phyloP scores from a whole-genome alignment of 2,113 vertebrate genomes.

The Cyprinodon variegatus region DNA sequence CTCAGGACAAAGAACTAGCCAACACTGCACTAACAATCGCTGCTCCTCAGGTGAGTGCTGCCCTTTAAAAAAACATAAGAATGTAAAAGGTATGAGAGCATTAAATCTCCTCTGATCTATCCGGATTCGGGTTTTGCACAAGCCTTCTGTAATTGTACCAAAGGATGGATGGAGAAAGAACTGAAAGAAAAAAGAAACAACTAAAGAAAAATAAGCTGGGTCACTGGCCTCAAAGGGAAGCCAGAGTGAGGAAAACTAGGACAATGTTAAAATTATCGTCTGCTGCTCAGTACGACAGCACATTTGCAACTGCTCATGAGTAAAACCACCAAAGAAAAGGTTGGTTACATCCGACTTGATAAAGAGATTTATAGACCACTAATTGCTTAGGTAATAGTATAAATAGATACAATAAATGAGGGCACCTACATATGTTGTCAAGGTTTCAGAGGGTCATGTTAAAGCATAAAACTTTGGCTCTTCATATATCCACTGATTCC shows the following conservation, averaged over 20 bases:
- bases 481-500: too few relatives aligned
- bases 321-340: background rate
- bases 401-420: too few relatives aligned
- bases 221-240: constrained; percentile 67
- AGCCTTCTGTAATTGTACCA: constrained; percentile 22
- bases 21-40: constrained; percentile 87
- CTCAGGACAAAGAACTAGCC: constrained; percentile 93
- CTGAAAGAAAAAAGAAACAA: constrained; percentile 8
- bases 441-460: too few relatives aligned
- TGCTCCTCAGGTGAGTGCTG: constrained; percentile 88
- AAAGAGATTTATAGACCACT: background rate
- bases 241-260: constrained; percentile 72
- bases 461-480: background rate
- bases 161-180: constrained; percentile 19
- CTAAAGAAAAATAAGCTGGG: constrained; percentile 63
- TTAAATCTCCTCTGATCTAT: background rate
- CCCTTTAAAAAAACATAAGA: background rate
- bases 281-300: constrained; percentile 32
- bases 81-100: background rate
- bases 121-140: background rate
- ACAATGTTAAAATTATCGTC: constrained; percentile 76
- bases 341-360: background rate
- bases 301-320: constrained; percentile 14
- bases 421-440: too few relatives aligned
- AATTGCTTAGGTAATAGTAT: background rate